A percentile compares a stretch with the other conserved stretches of the same genome.
Evolutionary conservation across 2,797 vertebrate genomes (phyloP).

Genomic region (Selene dorsalis): DNA sequence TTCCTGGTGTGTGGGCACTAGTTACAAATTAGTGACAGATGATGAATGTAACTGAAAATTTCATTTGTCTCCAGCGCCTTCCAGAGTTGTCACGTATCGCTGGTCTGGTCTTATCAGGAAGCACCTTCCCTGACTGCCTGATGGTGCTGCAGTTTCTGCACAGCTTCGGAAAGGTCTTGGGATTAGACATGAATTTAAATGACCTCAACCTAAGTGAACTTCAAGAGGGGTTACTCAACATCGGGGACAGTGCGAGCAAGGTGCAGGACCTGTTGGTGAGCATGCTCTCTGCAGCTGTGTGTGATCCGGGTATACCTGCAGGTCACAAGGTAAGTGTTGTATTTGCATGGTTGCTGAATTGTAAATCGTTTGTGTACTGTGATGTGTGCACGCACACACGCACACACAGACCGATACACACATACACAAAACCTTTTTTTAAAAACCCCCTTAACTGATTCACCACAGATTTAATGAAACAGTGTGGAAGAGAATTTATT

Average conservation of each 20-base stretch:
- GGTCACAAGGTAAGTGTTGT: conserved; percentile 84
- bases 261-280: conserved; percentile 93
- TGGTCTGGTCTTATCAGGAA: conserved; percentile 90
- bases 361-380: neutral
- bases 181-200: conserved; percentile 87
- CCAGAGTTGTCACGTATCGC: conserved; percentile 90
- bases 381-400: neutral
- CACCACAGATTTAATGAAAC: too few relatives aligned
- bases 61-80: conserved; percentile 84
- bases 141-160: conserved; percentile 95
- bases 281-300: conserved; percentile 91
- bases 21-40: neutral
- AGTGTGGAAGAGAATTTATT: too few relatives aligned
- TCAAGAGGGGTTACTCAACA: conserved; percentile 93
- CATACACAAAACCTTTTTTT: too few relatives aligned
- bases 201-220: conserved; percentile 88
- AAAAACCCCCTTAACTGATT: too few relatives aligned
- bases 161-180: conserved; percentile 94
- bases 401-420: neutral
- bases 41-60: neutral
- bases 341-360: conserved; percentile 4
- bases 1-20: neutral
- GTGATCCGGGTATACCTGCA: conserved; percentile 92
- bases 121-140: conserved; percentile 92
- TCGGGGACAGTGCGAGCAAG: conserved; percentile 87